These are phyloP conservation scores for Patella pellucida DNA, from an alignment of 2,888 invertebrate species.

Conservation along the genomic window DNA sequence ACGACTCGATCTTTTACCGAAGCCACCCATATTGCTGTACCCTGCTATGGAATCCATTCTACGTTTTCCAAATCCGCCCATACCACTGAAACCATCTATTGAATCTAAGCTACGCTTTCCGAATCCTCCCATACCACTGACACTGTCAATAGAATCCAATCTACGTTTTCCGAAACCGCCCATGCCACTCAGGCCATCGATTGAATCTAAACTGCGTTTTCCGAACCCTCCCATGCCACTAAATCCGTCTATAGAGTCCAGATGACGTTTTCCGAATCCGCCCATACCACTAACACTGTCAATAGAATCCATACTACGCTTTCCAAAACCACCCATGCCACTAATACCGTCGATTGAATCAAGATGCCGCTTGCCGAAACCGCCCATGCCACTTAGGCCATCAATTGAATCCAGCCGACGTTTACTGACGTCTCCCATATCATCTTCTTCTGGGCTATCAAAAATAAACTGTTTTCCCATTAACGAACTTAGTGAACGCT, in stretches of 20 bases:
- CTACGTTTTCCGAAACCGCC: no score
- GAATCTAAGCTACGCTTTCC: neutral
- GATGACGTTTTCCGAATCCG: slow-evolving; percentile 14
- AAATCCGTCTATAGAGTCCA: slow-evolving; percentile 17
- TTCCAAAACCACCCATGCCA: slow-evolving; percentile 26
- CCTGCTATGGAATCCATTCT: neutral
- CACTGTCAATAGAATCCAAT: neutral
- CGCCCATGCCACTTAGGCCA: slow-evolving; percentile 6
- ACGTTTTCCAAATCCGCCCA: neutral
- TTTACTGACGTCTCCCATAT: neutral
- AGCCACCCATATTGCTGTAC: neutral
- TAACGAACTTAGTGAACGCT: neutral
- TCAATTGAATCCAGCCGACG: slow-evolving; percentile 18
- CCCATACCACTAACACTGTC: slow-evolving; percentile 2
- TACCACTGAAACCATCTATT: slow-evolving; percentile 13
- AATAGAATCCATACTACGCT: slow-evolving; percentile 27
- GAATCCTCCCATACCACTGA: no score
- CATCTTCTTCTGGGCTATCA: neutral
- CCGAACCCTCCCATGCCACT: slow-evolving; percentile 8
- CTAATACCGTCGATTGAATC: slow-evolving; percentile 22
- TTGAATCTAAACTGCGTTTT: neutral
- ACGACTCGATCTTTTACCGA: neutral
- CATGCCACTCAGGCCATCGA: no score
- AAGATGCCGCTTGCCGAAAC: slow-evolving; percentile 14
- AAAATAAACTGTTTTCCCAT: neutral